phyloP scores from a whole-genome alignment of 2,797 vertebrate species.

The Bovichtus diacanthus region DNA sequence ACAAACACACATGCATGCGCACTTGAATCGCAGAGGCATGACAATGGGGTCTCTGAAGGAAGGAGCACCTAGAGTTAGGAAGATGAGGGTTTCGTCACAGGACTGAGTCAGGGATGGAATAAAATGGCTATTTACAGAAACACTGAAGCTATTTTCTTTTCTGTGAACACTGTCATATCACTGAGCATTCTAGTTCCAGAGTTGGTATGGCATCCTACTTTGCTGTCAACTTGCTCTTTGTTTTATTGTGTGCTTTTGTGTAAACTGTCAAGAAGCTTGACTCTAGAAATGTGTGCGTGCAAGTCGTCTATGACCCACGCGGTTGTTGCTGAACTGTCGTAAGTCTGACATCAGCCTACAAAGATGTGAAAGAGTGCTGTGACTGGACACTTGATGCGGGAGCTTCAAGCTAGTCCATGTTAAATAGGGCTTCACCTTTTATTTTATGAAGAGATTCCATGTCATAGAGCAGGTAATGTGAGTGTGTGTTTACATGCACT shows the following conservation, averaged over 20 bases:
- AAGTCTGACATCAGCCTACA: slow-evolving; percentile 73
- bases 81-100: slow-evolving; percentile 51
- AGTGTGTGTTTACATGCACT: slow-evolving; percentile 63
- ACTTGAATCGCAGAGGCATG: slow-evolving; percentile 53
- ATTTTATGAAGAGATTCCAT: slow-evolving; percentile 53
- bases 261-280: slow-evolving; percentile 45
- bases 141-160: slow-evolving; percentile 46
- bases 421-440: slow-evolving; percentile 54
- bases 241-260: slow-evolving; percentile 31
- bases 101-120: slow-evolving; percentile 37
- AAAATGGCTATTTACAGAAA: slow-evolving; percentile 63
- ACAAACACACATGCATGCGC: slow-evolving; percentile 70
- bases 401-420: slow-evolving; percentile 27
- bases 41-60: slow-evolving; percentile 55
- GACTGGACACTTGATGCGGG: slow-evolving; percentile 37
- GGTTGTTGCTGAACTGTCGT: slow-evolving; percentile 65
- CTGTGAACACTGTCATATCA: slow-evolving; percentile 44
- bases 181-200: slow-evolving; percentile 23
- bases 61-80: slow-evolving; percentile 47
- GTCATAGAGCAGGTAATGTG: slow-evolving; percentile 51
- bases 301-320: slow-evolving; percentile 56
- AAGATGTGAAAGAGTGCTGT: slow-evolving; percentile 43
- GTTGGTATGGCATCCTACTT: slow-evolving; percentile 36
- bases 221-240: slow-evolving; percentile 45
- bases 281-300: slow-evolving; percentile 17